Base-by-base conservation (phyloP, 2,113 vertebrate species). In the Gymnarchus niloticus region DNA sequence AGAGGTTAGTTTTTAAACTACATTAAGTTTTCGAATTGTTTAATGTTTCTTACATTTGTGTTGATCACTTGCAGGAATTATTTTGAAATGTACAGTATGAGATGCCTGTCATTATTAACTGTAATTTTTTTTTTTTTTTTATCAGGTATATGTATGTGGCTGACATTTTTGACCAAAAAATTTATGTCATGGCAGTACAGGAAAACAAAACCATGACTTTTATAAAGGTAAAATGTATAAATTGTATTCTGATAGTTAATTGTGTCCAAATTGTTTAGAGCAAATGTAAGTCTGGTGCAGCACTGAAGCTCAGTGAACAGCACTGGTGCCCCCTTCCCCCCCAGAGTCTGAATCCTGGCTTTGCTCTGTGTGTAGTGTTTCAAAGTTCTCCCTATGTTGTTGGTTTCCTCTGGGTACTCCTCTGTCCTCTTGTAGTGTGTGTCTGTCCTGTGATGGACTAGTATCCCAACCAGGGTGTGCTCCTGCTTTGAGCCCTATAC, bases 221-320 rank as follows among this genome's bases (percentile, higher is more conserved):
- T 0, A 88, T 96, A 51, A 99, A 98, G 96, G 98, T 99, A 93
- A 93, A 41, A 17, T 19, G n/a, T n/a, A n/a, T n/a, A n/a, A n/a
- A n/a, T n/a, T n/a, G n/a, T n/a, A n/a, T n/a, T n/a, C n/a, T n/a
- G n/a, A 76, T 41, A 17, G 14, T 73, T 28, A 17, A 59, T 8
- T 49, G 5, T 51, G 57, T 77, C 25, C 33, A 51, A 69, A 17
- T 73, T 56, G 19, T 23, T 49, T 65, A n/a, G n/a, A n/a, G n/a
- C n/a, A n/a, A n/a, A n/a, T n/a, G n/a, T n/a, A n/a, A n/a, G n/a
- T n/a, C n/a, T n/a, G n/a, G n/a, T n/a, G n/a, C n/a, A n/a, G n/a
- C n/a, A n/a, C n/a, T n/a, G n/a, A n/a, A n/a, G n/a, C n/a, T n/a
- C n/a, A n/a, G n/a, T n/a, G n/a, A n/a, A n/a, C n/a, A n/a, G n/a